phyloP scores from a whole-genome alignment of 2,797 vertebrate genomes.

The Denticeps clupeoides region DNA sequence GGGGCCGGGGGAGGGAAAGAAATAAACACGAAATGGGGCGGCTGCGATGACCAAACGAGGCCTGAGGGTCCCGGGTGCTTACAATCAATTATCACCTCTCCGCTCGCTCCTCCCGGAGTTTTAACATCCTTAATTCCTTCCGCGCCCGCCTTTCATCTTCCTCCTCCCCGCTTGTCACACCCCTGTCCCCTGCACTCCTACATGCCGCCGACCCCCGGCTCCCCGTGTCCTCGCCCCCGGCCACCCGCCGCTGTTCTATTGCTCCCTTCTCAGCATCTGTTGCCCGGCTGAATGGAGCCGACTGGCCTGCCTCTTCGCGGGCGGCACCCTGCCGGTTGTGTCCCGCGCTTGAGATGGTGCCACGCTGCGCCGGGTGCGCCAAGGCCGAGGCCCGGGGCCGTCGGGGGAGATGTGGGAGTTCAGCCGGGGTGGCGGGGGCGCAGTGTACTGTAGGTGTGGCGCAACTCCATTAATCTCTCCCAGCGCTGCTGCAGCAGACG shows the following conservation, averaged over 20 bases:
- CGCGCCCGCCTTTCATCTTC: too few relatives aligned
- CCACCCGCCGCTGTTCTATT: slow-evolving; percentile 10
- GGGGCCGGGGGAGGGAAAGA: neutral
- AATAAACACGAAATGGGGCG: neutral
- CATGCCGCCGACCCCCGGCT: too few relatives aligned
- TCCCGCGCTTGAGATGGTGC: neutral
- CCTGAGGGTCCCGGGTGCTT: neutral
- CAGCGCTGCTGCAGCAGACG: slow-evolving; percentile 13
- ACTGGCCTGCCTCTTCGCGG: neutral
- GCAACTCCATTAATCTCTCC: slow-evolving; percentile 31
- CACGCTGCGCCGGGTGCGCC: neutral
- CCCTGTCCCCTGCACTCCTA: too few relatives aligned
- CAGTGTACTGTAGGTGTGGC: slow-evolving; percentile 18
- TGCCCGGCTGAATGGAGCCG: too few relatives aligned
- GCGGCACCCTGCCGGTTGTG: neutral
- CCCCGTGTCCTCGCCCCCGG: slow-evolving; percentile 17
- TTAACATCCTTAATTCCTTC: too few relatives aligned
- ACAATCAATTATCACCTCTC: neutral
- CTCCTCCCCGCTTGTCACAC: neutral
- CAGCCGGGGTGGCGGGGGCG: slow-evolving; percentile 2
- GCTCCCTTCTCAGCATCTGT: too few relatives aligned
- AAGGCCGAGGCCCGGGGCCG: neutral
- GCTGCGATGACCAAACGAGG: slow-evolving; percentile 4
- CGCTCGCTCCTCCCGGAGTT: too few relatives aligned
- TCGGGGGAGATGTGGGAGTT: neutral